Base-by-base conservation (phyloP, 1,140 invertebrate genomes). In the Potamilus streckersoni region DNA sequence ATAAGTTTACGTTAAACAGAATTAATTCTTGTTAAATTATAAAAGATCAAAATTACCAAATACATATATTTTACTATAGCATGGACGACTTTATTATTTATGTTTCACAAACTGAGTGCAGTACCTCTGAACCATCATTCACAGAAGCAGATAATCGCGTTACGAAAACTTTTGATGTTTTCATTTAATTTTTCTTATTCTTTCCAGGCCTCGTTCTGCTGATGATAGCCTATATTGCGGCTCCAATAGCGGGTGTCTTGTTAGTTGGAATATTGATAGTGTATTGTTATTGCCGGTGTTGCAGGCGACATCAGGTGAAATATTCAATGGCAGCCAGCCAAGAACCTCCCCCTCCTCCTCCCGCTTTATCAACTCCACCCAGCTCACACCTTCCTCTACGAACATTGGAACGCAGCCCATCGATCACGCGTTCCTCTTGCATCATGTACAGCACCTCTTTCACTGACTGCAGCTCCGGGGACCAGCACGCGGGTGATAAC, bases 391-490 rank as follows among this genome's bases (percentile, higher is more conserved):
- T 71, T 15, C 69, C 69, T 27, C 63, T 76, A 17, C 62, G 74
- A 4, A 67, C 74, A 70, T 0, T 76, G 57, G 74, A 76, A 19
- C 74, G 67, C 60, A 76, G 74, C 74, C 74, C 74, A 49, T 49
- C 38, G 11, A 49, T 49, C 4, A 49, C 38, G 13, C 64, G 74
- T n/a, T 71, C 74, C 59, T 76, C 74, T 49, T 71, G 69, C 61
- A 64, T 76, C 23, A 76, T 76, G 74, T 76, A 76, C 64, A 76
- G 69, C 17, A 76, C 74, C 27, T 76, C 74, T 60, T 76, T 76
- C 60, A 76, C 74, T 1, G 74, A 76, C 55, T 76, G 74, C 63
- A 58, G 59, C 19, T 55, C 58, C 2, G 63, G 38, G 38, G 38
- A 49, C 38, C 38, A 49, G 38, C 38, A 49, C 38, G 38, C 38